A percentile compares a stretch with the other conserved stretches of the same genome.
These are phyloP conservation scores for Hylyphantes graminicola DNA, from an alignment of 1,140 invertebrate species.

Conservation along the genomic window DNA sequence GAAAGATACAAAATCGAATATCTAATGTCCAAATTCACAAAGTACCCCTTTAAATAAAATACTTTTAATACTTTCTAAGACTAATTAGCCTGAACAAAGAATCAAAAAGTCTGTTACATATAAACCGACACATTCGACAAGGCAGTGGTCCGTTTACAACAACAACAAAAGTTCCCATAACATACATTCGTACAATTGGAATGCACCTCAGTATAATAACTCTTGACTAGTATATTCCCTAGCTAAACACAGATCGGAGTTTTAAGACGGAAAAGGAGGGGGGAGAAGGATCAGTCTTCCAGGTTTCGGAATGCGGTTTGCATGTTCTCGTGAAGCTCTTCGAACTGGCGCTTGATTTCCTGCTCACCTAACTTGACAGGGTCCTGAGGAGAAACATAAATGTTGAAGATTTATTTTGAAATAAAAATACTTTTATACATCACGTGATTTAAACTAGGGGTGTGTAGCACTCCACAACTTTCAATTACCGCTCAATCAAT, in stretches of 20 bases:
- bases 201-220: conserved; percentile 36
- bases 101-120: neutral
- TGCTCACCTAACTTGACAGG: conserved; percentile 97
- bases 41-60: conserved; percentile 4
- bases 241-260: conserved; percentile 37
- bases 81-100: conserved; percentile 16
- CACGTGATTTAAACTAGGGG: too few relatives aligned
- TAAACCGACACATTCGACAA: conserved; percentile 39
- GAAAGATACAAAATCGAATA: conserved; percentile 19
- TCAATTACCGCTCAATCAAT: too few relatives aligned
- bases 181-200: conserved; percentile 38
- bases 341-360: conserved; percentile 97
- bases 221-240: conserved; percentile 57
- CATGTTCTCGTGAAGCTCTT: conserved; percentile 94
- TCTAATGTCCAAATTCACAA: neutral
- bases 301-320: conserved; percentile 97
- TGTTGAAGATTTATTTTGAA: too few relatives aligned
- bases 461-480: too few relatives aligned
- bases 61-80: conserved; percentile 10
- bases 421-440: too few relatives aligned
- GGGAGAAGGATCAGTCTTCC: conserved; percentile 83
- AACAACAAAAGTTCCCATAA: conserved; percentile 37
- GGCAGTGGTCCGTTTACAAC: conserved; percentile 54
- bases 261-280: neutral
- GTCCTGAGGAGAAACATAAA: conserved; percentile 76